phyloP scores from a whole-genome alignment of 2,888 invertebrate species.

The Mamestra brassicae region DNA sequence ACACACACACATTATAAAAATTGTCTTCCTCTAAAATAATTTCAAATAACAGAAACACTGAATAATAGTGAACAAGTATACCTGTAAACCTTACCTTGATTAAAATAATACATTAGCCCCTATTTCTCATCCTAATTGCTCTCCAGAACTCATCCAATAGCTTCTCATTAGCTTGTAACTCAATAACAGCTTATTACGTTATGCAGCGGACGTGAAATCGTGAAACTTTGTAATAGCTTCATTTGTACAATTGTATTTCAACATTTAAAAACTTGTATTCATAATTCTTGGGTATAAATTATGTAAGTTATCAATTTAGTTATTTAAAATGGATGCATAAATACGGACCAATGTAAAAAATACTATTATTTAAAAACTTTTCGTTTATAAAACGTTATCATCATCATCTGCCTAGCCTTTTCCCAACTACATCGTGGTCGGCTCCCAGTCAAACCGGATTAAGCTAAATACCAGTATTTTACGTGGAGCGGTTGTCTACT shows the following conservation, averaged over 20 bases:
- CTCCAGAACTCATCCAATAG: slow-evolving; percentile 36
- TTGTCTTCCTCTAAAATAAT: too few relatives aligned
- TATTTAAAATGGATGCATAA: too few relatives aligned
- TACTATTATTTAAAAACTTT: too few relatives aligned
- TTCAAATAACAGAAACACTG: too few relatives aligned
- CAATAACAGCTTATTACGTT: slow-evolving; percentile 46
- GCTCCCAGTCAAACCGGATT: too few relatives aligned
- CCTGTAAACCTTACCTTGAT: neutral
- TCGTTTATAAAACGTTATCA: too few relatives aligned
- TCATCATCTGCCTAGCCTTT: too few relatives aligned
- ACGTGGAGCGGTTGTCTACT: too few relatives aligned
- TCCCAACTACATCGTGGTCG: too few relatives aligned
- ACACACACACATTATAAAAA: too few relatives aligned
- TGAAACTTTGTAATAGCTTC: slow-evolving; percentile 49
- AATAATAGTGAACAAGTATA: neutral
- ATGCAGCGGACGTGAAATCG: slow-evolving; percentile 28
- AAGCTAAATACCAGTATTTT: too few relatives aligned
- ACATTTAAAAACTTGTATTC: neutral
- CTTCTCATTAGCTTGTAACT: slow-evolving; percentile 32
- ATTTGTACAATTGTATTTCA: slow-evolving; percentile 51
- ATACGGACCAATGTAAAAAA: too few relatives aligned
- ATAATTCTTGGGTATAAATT: neutral
- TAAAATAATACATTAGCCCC: slow-evolving; percentile 10
- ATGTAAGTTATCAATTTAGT: neutral
- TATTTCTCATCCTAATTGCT: slow-evolving; percentile 27